Conservation (phyloP, 2,797 vertebrate species). For the Rhodeus uyekii region DNA sequence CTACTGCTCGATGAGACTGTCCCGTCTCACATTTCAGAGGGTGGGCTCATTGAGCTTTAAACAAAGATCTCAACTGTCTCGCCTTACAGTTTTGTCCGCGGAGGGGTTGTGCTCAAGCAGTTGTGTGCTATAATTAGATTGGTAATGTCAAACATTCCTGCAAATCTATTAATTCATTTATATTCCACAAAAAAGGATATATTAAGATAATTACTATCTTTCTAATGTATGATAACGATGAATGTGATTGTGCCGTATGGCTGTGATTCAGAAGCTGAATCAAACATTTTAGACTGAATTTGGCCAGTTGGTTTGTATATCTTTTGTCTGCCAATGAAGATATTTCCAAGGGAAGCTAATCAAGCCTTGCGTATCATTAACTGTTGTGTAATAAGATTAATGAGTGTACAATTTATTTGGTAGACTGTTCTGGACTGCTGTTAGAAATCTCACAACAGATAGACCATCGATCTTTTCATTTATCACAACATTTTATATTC, state of each 20-base stretch:
- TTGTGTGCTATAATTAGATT: not conserved
- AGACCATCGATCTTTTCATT: not conserved
- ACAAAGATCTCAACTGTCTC: not conserved
- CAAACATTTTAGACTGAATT: not conserved
- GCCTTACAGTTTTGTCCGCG: not conserved
- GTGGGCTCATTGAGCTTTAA: constrained; percentile 19
- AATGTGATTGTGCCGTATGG: too few relatives aligned
- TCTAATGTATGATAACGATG: not conserved
- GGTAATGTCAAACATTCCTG: not conserved
- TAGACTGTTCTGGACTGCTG: not conserved
- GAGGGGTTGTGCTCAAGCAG: constrained; percentile 17
- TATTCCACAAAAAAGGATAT: not conserved
- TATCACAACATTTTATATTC: not conserved
- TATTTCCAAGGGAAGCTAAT: constrained; percentile 11
- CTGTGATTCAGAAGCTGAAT: not conserved
- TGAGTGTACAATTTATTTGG: not conserved
- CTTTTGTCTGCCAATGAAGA: not conserved
- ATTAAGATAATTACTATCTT: not conserved
- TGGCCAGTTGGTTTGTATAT: not conserved
- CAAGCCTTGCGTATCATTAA: not conserved
- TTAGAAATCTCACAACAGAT: not conserved
- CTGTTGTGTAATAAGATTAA: constrained; percentile 11
- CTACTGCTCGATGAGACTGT: constrained; percentile 40
- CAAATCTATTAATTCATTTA: not conserved
- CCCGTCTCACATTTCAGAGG: constrained; percentile 52